Base-by-base conservation (phyloP, 2,113 vertebrate species). In the Cichladusa arquata region DNA sequence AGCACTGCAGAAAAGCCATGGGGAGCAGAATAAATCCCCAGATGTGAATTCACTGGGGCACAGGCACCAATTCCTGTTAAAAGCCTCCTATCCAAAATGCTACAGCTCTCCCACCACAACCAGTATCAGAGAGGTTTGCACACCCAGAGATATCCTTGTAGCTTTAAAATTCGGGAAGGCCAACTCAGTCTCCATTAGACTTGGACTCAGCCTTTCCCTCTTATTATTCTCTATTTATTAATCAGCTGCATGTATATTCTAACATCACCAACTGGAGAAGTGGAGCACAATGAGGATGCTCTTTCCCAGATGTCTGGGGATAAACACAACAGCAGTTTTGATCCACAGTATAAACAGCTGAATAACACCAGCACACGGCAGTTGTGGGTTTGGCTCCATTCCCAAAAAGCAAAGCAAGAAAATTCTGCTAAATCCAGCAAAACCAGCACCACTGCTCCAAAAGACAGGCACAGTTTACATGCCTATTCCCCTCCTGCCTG, bases 281-380 rank as follows among this genome's bases (percentile, higher is more conserved):
- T 9, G 20, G 16, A 71, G 54, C 66, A 90, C 70, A 90, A 18
- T 29, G 42, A 64, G 6, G 26, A 85, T 81, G 54, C n/a, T 83
- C 84, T 56, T 91, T 73, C 77, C 80, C 66, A 84, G 53, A 77
- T 56, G 64, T 42, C 47, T 40, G 34, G 19, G 60, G 64, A 89
- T 92, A 94, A 93, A 90, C 60, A 76, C 72, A 91, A 64, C 56
- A 69, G 47, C 44, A 88, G 71, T 86, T 95, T n/a, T 78, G 85
- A 95, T 84, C 60, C 72, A 38, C 25, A 31, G 19, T 24, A 51
- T 80, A 96, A 95, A 93, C 40, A 89, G 40, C 64, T 81, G 86
- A 64, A n/a, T 44, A 58, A 90, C 34, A 7, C 9, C 76, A 64
- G 48, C 31, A 65, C 47, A 44, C 2, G 18, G 76, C 61, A 78